These are phyloP conservation scores for Vespertilio murinus DNA, from an alignment of 2,797 vertebrate species.

Conservation along the genomic window DNA sequence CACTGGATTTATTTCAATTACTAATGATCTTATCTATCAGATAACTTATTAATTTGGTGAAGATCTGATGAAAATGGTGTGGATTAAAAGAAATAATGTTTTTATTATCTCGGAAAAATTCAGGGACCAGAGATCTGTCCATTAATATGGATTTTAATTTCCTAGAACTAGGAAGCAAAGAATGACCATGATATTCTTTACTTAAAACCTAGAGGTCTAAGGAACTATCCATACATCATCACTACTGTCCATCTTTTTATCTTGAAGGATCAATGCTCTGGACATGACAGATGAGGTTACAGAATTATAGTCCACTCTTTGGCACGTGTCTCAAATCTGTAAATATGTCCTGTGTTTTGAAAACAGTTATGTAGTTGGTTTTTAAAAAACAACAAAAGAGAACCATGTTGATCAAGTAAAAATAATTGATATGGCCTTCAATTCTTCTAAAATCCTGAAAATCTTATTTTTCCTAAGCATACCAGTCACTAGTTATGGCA, in stretches of 20 bases:
- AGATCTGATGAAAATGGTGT: not conserved
- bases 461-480: slow-evolving; percentile 53
- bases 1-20: slow-evolving; percentile 17
- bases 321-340: not conserved
- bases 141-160: slow-evolving; percentile 25
- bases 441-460: not conserved
- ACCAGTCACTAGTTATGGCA: not conserved
- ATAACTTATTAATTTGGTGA: not conserved
- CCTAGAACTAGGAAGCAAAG: slow-evolving; percentile 23
- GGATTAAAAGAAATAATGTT: no score
- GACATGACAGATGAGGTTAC: not conserved
- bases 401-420: slow-evolving; percentile 47
- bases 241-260: not conserved
- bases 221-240: not conserved
- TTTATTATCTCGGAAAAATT: no score
- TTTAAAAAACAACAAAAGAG: slow-evolving; percentile 28
- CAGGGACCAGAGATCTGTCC: not conserved
- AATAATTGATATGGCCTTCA: not conserved
- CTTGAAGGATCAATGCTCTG: not conserved
- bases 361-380: not conserved
- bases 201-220: not conserved
- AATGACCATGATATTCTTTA: not conserved
- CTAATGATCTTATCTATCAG: not conserved
- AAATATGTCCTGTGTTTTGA: not conserved
- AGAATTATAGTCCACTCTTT: not conserved